These are phyloP conservation scores for Festucalex cinctus DNA, from an alignment of 2,113 vertebrate genomes.

Conservation along the genomic window DNA sequence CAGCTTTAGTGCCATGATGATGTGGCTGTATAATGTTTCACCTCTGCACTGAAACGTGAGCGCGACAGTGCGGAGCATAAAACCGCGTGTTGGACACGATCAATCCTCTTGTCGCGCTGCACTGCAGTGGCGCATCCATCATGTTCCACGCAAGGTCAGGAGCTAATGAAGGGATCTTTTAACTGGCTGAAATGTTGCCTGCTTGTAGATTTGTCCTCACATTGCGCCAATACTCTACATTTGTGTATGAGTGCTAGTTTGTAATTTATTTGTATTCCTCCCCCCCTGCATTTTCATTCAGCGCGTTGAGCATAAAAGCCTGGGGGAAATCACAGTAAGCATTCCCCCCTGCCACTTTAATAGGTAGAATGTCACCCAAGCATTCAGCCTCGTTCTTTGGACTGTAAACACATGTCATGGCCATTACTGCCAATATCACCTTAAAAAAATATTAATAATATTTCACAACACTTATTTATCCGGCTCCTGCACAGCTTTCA, in stretches of 20 bases:
- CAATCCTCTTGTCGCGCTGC: conserved; percentile 49
- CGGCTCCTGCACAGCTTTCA: conserved; percentile 1
- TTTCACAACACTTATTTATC: conserved; percentile 29
- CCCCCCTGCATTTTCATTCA: conserved; percentile 60
- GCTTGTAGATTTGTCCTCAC: not conserved
- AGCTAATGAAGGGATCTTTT: conserved; percentile 51
- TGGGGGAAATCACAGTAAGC: conserved; percentile 69
- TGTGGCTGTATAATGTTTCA: conserved; percentile 18
- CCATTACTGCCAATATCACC: conserved; percentile 36
- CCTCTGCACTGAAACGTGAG: conserved; percentile 36
- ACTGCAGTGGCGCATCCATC: conserved; percentile 47
- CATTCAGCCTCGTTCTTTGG: conserved; percentile 55
- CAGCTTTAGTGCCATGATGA: not conserved
- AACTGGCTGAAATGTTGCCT: conserved; percentile 24
- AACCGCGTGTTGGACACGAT: conserved; percentile 43
- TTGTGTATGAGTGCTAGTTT: conserved; percentile 23
- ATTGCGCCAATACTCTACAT: conserved; percentile 9
- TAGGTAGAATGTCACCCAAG: conserved; percentile 57
- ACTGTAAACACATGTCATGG: conserved; percentile 52
- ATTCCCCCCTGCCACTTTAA: conserved; percentile 59
- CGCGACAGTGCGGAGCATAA: conserved; percentile 21
- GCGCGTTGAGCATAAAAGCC: conserved; percentile 55
- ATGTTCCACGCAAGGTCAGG: conserved; percentile 52
- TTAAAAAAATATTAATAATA: not conserved
- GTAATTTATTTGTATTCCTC: too few species aligned